These are phyloP conservation scores for Blastobasis lacticolella DNA, from an alignment of 2,888 invertebrate species.

Conservation along the genomic window DNA sequence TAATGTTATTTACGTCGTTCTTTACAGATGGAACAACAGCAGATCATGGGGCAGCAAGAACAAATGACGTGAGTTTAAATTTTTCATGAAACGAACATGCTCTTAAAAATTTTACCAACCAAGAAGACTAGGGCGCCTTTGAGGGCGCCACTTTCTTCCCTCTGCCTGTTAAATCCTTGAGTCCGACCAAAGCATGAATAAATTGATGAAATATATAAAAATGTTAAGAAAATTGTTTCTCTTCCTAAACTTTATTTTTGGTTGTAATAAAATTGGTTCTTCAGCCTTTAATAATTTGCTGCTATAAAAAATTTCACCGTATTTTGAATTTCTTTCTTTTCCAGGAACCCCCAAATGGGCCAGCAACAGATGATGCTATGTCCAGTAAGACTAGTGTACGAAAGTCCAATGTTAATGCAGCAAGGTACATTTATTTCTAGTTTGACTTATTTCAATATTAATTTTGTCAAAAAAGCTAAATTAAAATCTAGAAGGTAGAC, in stretches of 20 bases:
- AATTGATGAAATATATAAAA: too few relatives aligned
- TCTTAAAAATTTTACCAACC: too few relatives aligned
- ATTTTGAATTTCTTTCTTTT: constrained; percentile 5
- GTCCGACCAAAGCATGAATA: too few relatives aligned
- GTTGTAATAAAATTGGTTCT: not conserved
- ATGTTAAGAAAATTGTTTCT: not conserved
- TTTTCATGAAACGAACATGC: too few relatives aligned
- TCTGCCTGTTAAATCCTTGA: too few relatives aligned
- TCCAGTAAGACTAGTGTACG: constrained; percentile 56
- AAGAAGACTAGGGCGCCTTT: too few relatives aligned
- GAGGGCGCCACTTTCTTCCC: too few relatives aligned
- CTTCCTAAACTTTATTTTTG: not conserved
- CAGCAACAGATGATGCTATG: constrained; percentile 39
- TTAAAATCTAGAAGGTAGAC: too few relatives aligned
- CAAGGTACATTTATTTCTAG: constrained; percentile 30
- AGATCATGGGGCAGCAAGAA: constrained; percentile 24
- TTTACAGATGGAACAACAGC: constrained; percentile 50
- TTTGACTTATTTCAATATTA: too few relatives aligned
- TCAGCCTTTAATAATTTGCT: not conserved
- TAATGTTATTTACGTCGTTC: not conserved
- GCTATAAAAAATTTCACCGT: not conserved
- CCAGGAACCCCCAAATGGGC: constrained; percentile 14
- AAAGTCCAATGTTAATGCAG: constrained; percentile 51
- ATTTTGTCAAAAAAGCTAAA: too few relatives aligned
- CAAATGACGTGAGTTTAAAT: constrained; percentile 26